These are phyloP conservation scores for Orestias chungarensis DNA, from an alignment of 2,797 vertebrate genomes.

Conservation along the genomic window DNA sequence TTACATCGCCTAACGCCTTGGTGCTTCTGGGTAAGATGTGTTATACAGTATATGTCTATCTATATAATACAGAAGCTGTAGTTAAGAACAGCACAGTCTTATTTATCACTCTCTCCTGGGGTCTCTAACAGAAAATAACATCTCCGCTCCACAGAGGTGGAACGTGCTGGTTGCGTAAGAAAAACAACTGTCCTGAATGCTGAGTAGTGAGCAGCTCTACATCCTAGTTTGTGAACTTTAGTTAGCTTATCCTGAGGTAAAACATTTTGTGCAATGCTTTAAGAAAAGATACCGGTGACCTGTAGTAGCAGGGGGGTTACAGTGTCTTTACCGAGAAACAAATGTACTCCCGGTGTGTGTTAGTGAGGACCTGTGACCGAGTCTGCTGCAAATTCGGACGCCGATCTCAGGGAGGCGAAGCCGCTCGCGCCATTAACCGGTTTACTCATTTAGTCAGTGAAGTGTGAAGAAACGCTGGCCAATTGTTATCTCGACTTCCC, in stretches of 20 bases:
- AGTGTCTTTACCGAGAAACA: constrained; percentile 30
- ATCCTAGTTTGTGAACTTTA: constrained; percentile 52
- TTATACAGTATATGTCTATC: constrained; percentile 64
- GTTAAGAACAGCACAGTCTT: constrained; percentile 55
- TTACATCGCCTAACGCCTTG: constrained; percentile 38
- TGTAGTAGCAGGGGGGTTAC: constrained; percentile 26
- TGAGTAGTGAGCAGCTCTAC: constrained; percentile 50
- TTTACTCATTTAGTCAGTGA: constrained; percentile 10
- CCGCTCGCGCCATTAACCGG: constrained; percentile 2
- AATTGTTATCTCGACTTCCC: constrained; percentile 18
- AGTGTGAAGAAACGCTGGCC: constrained; percentile 17
- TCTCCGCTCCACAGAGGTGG: constrained; percentile 42
- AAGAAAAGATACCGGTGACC: constrained; percentile 48
- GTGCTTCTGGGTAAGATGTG: constrained; percentile 47
- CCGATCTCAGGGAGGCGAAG: constrained; percentile 9
- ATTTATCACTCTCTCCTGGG: constrained; percentile 39
- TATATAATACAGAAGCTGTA: constrained; percentile 62
- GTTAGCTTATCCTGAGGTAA: constrained; percentile 75
- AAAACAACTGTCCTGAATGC: constrained; percentile 49
- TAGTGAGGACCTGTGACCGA: constrained; percentile 35
- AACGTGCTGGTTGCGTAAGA: constrained; percentile 62
- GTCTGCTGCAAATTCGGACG: constrained; percentile 53
- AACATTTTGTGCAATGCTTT: constrained; percentile 70
- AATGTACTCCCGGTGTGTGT: no score
- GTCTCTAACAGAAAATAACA: constrained; percentile 43